A percentile compares a stretch with the other conserved stretches of the same genome.
Conservation (phyloP, 2,888 invertebrate species). For the Drosophila kanekoi region DNA sequence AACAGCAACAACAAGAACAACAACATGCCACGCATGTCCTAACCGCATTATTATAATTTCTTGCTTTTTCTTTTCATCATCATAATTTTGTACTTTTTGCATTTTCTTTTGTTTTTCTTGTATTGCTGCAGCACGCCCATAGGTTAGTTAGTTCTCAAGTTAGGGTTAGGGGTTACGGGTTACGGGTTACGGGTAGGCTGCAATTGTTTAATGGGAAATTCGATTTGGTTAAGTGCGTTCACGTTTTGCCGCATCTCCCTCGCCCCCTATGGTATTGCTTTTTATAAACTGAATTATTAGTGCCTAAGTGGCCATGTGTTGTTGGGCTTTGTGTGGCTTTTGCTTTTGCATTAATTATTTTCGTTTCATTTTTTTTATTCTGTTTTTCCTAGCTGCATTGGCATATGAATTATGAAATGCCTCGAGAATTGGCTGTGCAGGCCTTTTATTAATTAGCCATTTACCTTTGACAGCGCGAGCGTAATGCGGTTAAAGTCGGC, state of each 20-base stretch:
- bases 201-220: conserved; percentile 72
- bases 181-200: conserved; percentile 40
- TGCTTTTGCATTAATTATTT: neutral
- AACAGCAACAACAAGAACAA: conserved; percentile 1
- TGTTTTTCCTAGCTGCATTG: conserved; percentile 25
- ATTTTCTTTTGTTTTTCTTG: conserved; percentile 20
- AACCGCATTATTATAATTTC: conserved; percentile 73
- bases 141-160: conserved; percentile 43
- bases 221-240: conserved; percentile 78
- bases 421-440: conserved; percentile 14
- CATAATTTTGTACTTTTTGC: conserved; percentile 16
- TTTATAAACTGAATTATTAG: conserved; percentile 70
- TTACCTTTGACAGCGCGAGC: conserved; percentile 61
- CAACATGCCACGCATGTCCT: conserved; percentile 69
- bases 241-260: neutral
- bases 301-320: conserved; percentile 50
- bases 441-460: conserved; percentile 75
- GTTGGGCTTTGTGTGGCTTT: conserved; percentile 30
- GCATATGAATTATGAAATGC: conserved; percentile 34
- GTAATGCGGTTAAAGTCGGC: conserved; percentile 37
- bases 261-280: conserved; percentile 7
- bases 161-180: conserved; percentile 32
- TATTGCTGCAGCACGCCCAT: conserved; percentile 19
- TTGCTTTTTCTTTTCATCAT: conserved; percentile 35
- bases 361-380: conserved; percentile 8